Evolutionary conservation across 1,140 invertebrate species (phyloP), one percentile per base, ranked within the genome.

Genomic region (Leguminivora glycinivorella): DNA sequence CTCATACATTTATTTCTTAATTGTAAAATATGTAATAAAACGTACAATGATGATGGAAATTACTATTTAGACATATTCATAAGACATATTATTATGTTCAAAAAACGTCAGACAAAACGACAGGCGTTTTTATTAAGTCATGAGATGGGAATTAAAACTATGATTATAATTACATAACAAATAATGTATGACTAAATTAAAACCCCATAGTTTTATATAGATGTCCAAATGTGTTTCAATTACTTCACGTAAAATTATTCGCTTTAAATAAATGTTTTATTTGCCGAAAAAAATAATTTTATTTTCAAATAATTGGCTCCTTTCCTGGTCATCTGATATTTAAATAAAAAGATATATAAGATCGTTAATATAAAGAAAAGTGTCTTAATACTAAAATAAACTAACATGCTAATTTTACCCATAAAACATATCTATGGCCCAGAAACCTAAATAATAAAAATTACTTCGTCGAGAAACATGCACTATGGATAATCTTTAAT

Each of bases 401-500:
- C 17, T 52, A 22, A 22, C 47, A 52, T 52, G 47, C 47, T 22
- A 17, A 52, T 22, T 52, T 52, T 52, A 52, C 47, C 47, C 47
- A 0, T 52, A 52, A 52, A 52, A 9, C 14, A 38, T 43, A 52
- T 22, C 17, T 52, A 52, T 52, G 4, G 17, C 47, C 47, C 47
- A 52, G 22, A 43, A 52, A 22, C n/a, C 47, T 52, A 19, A 43
- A 43, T 1, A 19, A 52, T 9, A 52, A 52, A 43, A 52, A 17
- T n/a, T 17, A 52, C 7, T 4, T 24, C 7, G 52, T 52, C 4
- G 14, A 17, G 19, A 56, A 69, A n/a, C 40, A 56, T 69, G 43
- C 47, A 69, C 31, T 31, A 31, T 29, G 14, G 22, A 43, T 26
- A 69, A n/a, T n/a, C n/a, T 69, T 56, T 31, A 31, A 56, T 29